phyloP scores from a whole-genome alignment of 2,888 invertebrate genomes.

The Chalcosyrphus nemorum region DNA sequence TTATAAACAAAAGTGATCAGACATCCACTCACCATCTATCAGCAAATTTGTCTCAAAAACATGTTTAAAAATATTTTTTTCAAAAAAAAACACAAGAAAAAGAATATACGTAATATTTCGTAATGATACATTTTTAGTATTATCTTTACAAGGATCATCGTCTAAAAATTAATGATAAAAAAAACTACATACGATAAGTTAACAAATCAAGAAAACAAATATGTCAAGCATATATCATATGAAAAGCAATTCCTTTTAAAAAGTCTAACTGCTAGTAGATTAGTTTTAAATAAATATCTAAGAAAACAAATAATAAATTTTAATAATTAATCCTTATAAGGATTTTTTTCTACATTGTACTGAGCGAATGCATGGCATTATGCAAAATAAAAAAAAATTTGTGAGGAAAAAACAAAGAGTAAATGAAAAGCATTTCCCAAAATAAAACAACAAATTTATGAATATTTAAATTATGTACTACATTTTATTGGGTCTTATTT shows the following conservation, averaged over 20 bases:
- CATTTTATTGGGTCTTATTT: neutral
- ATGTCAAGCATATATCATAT: conserved; percentile 61
- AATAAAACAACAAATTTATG: conserved; percentile 29
- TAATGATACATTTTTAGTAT: conserved; percentile 42
- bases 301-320: conserved; percentile 16
- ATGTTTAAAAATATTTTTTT: too few relatives aligned
- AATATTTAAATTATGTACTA: conserved; percentile 19
- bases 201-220: conserved; percentile 26
- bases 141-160: conserved; percentile 38
- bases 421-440: conserved; percentile 54
- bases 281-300: conserved; percentile 27
- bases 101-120: conserved; percentile 38
- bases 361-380: conserved; percentile 63
- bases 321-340: conserved; percentile 33
- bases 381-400: conserved; percentile 48
- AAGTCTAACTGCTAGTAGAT: conserved; percentile 46
- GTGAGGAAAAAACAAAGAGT: conserved; percentile 59
- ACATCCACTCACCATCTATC: too few relatives aligned
- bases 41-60: too few relatives aligned
- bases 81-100: neutral
- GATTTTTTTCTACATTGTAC: conserved; percentile 70
- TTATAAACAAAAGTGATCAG: too few relatives aligned
- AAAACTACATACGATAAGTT: conserved; percentile 7
- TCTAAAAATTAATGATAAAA: conserved; percentile 28
- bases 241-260: conserved; percentile 65